These are phyloP conservation scores for Exocentrus adspersus DNA, from an alignment of 2,888 invertebrate genomes.

Conservation along the genomic window DNA sequence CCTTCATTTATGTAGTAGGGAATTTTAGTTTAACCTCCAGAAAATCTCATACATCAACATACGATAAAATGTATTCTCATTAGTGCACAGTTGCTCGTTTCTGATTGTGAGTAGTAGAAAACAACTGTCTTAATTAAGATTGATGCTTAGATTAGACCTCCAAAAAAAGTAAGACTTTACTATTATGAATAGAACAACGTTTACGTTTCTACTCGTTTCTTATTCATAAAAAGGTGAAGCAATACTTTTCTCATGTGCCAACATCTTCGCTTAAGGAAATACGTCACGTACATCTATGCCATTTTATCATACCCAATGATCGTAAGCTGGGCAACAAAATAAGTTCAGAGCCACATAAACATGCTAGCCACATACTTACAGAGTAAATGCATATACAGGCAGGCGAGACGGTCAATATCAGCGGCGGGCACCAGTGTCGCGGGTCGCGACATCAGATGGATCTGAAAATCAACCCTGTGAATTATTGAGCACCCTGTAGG, in stretches of 20 bases:
- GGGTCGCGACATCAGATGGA: slow-evolving; percentile 53
- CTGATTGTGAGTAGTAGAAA: too few species aligned
- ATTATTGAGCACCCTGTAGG: slow-evolving; percentile 54
- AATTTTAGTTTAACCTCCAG: too few species aligned
- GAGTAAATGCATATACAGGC: slow-evolving; percentile 20
- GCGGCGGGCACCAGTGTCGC: slow-evolving; percentile 33
- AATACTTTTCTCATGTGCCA: background rate
- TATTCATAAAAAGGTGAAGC: background rate
- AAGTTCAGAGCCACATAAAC: background rate
- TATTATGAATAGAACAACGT: too few species aligned
- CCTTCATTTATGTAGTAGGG: too few species aligned
- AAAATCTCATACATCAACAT: too few species aligned
- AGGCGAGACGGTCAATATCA: slow-evolving; percentile 30
- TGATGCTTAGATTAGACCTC: too few species aligned
- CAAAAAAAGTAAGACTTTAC: too few species aligned
- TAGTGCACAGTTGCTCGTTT: too few species aligned
- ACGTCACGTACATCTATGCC: background rate
- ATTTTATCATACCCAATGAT: background rate
- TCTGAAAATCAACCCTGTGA: slow-evolving; percentile 50
- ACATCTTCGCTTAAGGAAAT: background rate
- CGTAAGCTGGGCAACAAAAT: background rate
- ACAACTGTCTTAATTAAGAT: too few species aligned
- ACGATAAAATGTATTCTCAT: too few species aligned
- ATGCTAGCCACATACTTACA: slow-evolving; percentile 1
- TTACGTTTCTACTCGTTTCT: too few species aligned